Percentiles rank a stretch among this genome's conserved stretches.
Conservation (phyloP, 2,797 vertebrate species). For the Astyanax mexicanus region DNA sequence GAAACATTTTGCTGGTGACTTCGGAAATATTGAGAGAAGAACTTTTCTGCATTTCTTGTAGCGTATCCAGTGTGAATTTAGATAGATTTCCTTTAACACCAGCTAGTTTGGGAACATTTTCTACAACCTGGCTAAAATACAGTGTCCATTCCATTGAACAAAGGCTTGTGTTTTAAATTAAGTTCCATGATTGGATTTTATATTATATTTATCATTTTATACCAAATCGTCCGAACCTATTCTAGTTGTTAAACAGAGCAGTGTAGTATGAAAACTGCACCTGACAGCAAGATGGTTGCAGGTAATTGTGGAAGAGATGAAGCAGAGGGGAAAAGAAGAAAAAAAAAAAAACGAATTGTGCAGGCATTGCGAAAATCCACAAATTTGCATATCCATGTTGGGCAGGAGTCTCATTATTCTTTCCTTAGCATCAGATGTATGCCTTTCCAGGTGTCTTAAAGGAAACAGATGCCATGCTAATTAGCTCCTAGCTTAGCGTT, state of each 20-base stretch:
- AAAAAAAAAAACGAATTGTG: too few species aligned
- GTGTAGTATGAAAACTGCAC: not conserved
- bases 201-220: not conserved
- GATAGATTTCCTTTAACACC: too few species aligned
- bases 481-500: conserved; percentile 1
- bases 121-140: too few species aligned
- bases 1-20: too few species aligned
- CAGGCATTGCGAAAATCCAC: not conserved
- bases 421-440: not conserved
- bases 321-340: too few species aligned
- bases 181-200: not conserved
- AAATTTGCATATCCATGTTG: conserved; percentile 23
- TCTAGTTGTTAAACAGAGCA: not conserved
- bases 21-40: too few species aligned
- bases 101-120: too few species aligned
- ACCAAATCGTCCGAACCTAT: not conserved
- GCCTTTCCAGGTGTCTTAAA: conserved; percentile 10
- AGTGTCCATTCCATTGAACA: too few species aligned
- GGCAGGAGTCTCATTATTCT: conserved; percentile 23
- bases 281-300: conserved; percentile 1
- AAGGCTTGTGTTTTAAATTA: too few species aligned
- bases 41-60: too few species aligned
- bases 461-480: conserved; percentile 8
- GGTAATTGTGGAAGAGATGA: not conserved
- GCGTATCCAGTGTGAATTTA: too few species aligned